Evolutionary conservation across 1,140 invertebrate genomes (phyloP).

Genomic region (Agraylea sexmaculata): DNA sequence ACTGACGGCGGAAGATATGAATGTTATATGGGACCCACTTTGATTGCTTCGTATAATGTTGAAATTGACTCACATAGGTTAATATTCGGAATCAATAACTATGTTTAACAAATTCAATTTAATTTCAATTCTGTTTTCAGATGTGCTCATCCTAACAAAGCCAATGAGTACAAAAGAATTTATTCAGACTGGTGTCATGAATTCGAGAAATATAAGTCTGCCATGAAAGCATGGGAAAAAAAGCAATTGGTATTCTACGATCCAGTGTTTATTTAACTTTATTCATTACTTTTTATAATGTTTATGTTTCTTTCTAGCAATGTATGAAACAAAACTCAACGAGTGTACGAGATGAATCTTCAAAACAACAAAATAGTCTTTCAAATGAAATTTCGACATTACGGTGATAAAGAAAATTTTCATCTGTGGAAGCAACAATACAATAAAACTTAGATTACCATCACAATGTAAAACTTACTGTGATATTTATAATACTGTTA

Average conservation of each 20-base stretch:
- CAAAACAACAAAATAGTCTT: conserved; percentile 38
- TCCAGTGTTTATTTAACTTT: not conserved
- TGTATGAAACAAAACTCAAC: conserved; percentile 30
- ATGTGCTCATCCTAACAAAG: conserved; percentile 54
- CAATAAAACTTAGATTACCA: conserved; percentile 13
- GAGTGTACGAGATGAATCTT: conserved; percentile 33
- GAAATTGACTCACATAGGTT: conserved; percentile 58
- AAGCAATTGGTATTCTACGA: conserved; percentile 51
- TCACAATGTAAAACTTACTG: conserved; percentile 21
- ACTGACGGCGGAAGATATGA: conserved; percentile 58
- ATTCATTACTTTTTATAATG: conserved; percentile 6
- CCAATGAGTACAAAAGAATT: conserved; percentile 61
- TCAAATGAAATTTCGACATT: conserved; percentile 38
- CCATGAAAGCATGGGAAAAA: conserved; percentile 64
- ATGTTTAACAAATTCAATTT: conserved; percentile 7
- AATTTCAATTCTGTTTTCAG: conserved; percentile 26
- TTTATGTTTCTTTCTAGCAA: conserved; percentile 31
- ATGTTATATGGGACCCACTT: conserved; percentile 54
- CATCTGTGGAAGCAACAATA: not conserved
- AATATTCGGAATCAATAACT: conserved; percentile 10
- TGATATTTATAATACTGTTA: conserved; percentile 22
- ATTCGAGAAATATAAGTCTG: conserved; percentile 68
- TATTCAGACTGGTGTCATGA: conserved; percentile 73
- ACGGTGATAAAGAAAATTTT: conserved; percentile 31
- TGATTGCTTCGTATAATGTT: conserved; percentile 57